Percentiles rank a stretch among this genome's conserved stretches.
Conservation (phyloP, 2,113 vertebrate species). For the Salvelinus alpinus region DNA sequence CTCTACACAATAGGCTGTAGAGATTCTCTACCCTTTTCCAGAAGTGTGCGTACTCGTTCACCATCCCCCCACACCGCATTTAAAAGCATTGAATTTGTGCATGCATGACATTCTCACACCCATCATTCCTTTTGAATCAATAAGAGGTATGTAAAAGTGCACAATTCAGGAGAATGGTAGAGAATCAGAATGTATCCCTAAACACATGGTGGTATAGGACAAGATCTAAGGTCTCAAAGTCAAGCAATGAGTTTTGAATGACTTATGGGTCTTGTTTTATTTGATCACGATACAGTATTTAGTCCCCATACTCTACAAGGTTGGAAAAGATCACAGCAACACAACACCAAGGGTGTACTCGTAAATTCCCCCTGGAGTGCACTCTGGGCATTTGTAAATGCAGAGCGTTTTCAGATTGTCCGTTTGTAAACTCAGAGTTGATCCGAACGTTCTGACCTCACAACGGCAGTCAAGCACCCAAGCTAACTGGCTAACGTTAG, state of each 20-base stretch:
- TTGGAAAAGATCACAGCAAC: slow-evolving; percentile 81
- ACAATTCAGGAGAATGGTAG: background rate
- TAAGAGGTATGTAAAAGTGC: background rate
- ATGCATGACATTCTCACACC: background rate
- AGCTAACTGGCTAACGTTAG: no score
- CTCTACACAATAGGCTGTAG: background rate
- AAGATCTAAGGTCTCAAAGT: background rate
- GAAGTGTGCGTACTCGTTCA: background rate
- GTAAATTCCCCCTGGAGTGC: no score
- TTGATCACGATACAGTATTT: slow-evolving; percentile 66
- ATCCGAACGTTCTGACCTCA: no score
- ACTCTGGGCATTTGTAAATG: no score
- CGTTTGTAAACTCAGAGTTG: no score
- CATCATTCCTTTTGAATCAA: background rate
- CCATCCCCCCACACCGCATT: no score
- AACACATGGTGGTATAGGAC: background rate
- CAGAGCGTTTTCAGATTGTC: no score
- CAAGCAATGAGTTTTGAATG: slow-evolving; percentile 28
- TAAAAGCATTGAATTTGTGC: background rate
- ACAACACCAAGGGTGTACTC: slow-evolving; percentile 53
- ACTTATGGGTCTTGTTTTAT: slow-evolving; percentile 61
- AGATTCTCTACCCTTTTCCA: background rate
- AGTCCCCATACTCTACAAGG: slow-evolving; percentile 66
- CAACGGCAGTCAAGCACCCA: no score
- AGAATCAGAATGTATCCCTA: background rate